Percentiles rank a stretch among this genome's conserved stretches.
Conservation (phyloP, 2,888 invertebrate genomes). For the Cylloceria caligata region DNA sequence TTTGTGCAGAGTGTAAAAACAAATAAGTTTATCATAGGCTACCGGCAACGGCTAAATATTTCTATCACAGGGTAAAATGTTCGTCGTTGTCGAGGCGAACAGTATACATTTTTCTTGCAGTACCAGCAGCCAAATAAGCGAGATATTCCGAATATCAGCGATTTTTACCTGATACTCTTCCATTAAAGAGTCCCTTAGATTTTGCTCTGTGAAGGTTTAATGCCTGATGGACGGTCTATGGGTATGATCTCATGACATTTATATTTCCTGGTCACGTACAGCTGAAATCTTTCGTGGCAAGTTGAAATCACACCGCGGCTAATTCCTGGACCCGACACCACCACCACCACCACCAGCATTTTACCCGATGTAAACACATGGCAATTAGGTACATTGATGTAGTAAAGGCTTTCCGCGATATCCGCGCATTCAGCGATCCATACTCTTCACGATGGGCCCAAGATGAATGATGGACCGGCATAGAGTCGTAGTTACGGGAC, state of each 20-base stretch:
- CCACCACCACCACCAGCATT: constrained; percentile 25
- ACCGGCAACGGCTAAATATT: no score
- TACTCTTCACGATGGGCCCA: background rate
- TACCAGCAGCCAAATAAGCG: no score
- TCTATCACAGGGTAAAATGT: no score
- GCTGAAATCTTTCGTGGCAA: constrained; percentile 39
- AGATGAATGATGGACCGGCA: constrained; percentile 62
- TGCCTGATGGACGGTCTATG: background rate
- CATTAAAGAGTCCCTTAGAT: background rate
- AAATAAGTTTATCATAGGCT: no score
- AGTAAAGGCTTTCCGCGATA: background rate
- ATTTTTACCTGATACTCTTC: background rate
- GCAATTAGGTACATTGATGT: constrained; percentile 61
- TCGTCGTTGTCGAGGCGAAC: no score
- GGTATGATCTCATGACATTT: constrained; percentile 44
- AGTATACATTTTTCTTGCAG: no score
- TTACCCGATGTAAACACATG: constrained; percentile 52
- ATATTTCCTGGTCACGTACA: constrained; percentile 57
- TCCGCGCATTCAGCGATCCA: background rate
- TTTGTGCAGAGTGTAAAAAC: no score
- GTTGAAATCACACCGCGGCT: constrained; percentile 50
- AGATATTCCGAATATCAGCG: no score
- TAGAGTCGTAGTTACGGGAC: constrained; percentile 57
- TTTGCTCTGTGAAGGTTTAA: background rate
- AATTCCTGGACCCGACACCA: constrained; percentile 19